Evolutionary conservation across 2,888 invertebrate species (phyloP).

Genomic region (Thymelicus sylvestris): DNA sequence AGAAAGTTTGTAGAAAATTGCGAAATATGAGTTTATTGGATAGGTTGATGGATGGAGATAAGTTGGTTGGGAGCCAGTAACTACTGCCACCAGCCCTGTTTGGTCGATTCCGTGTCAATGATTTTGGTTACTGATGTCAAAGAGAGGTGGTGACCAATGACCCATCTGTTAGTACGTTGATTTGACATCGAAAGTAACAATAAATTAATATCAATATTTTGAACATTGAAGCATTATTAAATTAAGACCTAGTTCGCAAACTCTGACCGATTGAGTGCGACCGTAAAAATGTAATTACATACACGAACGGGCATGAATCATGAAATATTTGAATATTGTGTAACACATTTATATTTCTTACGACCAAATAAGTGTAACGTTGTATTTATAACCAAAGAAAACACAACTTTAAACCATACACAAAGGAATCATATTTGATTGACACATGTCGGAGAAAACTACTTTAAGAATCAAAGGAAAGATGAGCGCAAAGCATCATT

Average conservation of each 20-base stretch:
- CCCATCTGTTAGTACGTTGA: too few species aligned
- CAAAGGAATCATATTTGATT: constrained; percentile 42
- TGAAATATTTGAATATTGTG: constrained; percentile 73
- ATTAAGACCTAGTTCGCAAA: constrained; percentile 48
- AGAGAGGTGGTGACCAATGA: too few species aligned
- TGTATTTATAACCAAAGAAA: constrained; percentile 42
- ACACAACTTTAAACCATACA: constrained; percentile 34
- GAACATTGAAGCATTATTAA: background rate
- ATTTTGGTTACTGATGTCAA: too few species aligned
- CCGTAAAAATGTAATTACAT: constrained; percentile 74
- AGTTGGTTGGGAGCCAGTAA: too few species aligned
- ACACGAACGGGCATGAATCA: constrained; percentile 75
- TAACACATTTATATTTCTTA: constrained; percentile 59
- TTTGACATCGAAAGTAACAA: too few species aligned
- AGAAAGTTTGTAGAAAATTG: too few species aligned
- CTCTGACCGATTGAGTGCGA: constrained; percentile 66
- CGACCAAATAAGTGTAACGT: constrained; percentile 54
- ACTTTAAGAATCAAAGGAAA: constrained; percentile 29
- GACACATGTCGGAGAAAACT: constrained; percentile 33
- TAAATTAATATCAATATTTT: too few species aligned
- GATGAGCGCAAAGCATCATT: constrained; percentile 25
- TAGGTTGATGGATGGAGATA: too few species aligned
- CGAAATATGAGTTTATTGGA: too few species aligned
- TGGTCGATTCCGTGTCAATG: too few species aligned
- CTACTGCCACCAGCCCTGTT: too few species aligned